phyloP scores from a whole-genome alignment of 2,888 invertebrate species.

The Acrobasis consociella region DNA sequence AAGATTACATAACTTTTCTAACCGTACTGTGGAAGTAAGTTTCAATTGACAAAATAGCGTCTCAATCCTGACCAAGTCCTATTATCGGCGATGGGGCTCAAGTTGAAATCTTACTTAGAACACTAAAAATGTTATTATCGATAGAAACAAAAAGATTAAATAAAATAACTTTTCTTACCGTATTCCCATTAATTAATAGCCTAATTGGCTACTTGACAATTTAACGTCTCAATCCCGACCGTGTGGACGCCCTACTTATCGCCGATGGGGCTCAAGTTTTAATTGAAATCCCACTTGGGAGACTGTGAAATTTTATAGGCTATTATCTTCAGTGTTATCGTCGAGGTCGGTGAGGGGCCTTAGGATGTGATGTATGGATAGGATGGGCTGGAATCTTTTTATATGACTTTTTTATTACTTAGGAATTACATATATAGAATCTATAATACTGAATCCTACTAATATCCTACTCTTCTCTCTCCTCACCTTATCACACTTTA shows the following conservation, averaged over 20 bases:
- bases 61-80: too few relatives aligned
- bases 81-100: too few relatives aligned
- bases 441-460: too few relatives aligned
- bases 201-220: constrained; percentile 17
- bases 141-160: not conserved
- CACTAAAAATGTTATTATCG: too few relatives aligned
- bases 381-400: constrained; percentile 2
- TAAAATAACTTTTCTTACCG: not conserved
- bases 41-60: too few relatives aligned
- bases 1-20: too few relatives aligned
- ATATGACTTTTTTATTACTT: constrained; percentile 12
- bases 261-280: constrained; percentile 57
- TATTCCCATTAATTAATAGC: constrained; percentile 1
- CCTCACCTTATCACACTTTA: too few relatives aligned
- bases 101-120: too few relatives aligned
- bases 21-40: too few relatives aligned
- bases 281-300: constrained; percentile 60
- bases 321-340: constrained; percentile 55
- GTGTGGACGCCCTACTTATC: constrained; percentile 40
- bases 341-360: not conserved
- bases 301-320: constrained; percentile 60
- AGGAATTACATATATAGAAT: not conserved
- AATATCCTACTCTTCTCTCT: too few relatives aligned
- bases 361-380: constrained; percentile 4
- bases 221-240: constrained; percentile 22